Evolutionary conservation across 2,888 invertebrate genomes (phyloP).

Genomic region (Apotomis betuletana): DNA sequence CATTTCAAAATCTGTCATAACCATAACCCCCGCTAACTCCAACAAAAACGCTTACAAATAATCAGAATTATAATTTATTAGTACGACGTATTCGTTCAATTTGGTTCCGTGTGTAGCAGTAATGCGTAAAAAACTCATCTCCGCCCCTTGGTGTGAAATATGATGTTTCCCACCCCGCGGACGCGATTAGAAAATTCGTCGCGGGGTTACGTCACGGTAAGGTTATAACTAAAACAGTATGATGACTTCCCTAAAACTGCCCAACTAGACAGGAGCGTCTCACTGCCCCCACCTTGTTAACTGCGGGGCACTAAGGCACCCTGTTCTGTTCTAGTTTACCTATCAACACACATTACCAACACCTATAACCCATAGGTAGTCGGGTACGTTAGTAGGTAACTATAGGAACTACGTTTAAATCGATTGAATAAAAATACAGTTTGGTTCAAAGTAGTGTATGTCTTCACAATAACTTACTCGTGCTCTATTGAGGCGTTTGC

Average conservation of each 20-base stretch:
- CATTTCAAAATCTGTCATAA: constrained; percentile 45
- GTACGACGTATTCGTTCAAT: constrained; percentile 68
- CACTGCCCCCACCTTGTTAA: too few relatives aligned
- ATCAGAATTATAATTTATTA: constrained; percentile 80
- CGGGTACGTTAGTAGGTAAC: too few relatives aligned
- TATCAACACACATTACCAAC: too few relatives aligned
- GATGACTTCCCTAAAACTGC: not conserved
- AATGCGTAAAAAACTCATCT: constrained; percentile 84
- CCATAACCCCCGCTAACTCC: constrained; percentile 48
- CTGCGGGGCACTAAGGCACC: too few relatives aligned
- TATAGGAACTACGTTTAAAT: too few relatives aligned
- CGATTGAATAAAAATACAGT: too few relatives aligned
- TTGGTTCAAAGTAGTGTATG: too few relatives aligned
- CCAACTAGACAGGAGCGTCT: too few relatives aligned
- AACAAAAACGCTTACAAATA: constrained; percentile 61
- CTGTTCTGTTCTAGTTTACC: too few relatives aligned
- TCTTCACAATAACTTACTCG: too few relatives aligned
- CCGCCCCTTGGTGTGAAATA: constrained; percentile 78
- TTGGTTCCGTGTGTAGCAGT: constrained; percentile 78
- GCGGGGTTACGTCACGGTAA: constrained; percentile 49
- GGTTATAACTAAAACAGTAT: not conserved
- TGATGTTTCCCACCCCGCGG: constrained; percentile 80
- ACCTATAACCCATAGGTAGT: too few relatives aligned
- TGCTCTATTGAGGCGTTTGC: too few relatives aligned
- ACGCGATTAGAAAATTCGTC: constrained; percentile 83